phyloP scores from a whole-genome alignment of 1,140 invertebrate genomes.

The Bombus impatiens region DNA sequence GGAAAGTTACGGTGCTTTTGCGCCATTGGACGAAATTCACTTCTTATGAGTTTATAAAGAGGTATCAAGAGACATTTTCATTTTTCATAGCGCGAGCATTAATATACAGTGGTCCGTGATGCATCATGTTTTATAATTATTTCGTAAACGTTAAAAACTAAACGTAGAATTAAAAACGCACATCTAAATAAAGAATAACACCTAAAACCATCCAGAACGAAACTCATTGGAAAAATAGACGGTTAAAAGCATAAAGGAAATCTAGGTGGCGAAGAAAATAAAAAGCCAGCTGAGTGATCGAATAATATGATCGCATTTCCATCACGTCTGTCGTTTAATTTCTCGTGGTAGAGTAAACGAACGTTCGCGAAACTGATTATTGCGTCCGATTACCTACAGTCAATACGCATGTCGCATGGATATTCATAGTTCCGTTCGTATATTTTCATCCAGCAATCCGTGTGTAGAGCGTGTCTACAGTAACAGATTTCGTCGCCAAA shows the following conservation, averaged over 20 bases:
- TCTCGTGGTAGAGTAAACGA: conserved; percentile 40
- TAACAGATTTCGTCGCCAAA: conserved; percentile 14
- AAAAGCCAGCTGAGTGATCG: conserved; percentile 12
- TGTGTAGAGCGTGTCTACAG: background rate
- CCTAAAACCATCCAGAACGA: background rate
- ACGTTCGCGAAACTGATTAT: conserved; percentile 43
- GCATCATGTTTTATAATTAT: no score
- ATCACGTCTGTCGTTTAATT: conserved; percentile 43
- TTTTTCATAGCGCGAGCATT: background rate
- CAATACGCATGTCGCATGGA: conserved; percentile 1
- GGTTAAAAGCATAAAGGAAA: background rate
- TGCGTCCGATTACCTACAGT: conserved; percentile 33
- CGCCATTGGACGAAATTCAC: background rate
- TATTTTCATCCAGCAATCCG: conserved; percentile 10
- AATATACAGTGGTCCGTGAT: background rate
- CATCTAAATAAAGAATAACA: background rate
- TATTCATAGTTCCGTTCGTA: conserved; percentile 24
- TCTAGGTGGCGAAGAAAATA: background rate
- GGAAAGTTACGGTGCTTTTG: background rate
- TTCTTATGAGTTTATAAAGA: conserved; percentile 11
- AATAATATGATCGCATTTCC: conserved; percentile 22
- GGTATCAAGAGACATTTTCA: background rate
- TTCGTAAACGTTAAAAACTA: background rate
- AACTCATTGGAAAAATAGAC: background rate
- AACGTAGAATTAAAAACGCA: background rate